phyloP scores from a whole-genome alignment of 2,888 invertebrate species.

The Physocephala rufipes region DNA sequence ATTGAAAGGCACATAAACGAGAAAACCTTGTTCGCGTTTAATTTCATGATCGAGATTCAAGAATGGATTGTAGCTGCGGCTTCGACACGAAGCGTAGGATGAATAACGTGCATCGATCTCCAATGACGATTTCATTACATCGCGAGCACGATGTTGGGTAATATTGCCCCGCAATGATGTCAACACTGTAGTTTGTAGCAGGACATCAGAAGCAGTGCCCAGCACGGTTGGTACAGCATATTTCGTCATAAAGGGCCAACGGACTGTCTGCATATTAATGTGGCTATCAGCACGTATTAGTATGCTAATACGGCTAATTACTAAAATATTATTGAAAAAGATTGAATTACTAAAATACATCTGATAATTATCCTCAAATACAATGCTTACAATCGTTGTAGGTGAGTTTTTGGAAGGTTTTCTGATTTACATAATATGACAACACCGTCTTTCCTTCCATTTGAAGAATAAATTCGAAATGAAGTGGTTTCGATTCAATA shows the following conservation, averaged over 20 bases:
- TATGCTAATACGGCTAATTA: slow-evolving; percentile 69
- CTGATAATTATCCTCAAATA: no score
- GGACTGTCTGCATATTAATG: slow-evolving; percentile 70
- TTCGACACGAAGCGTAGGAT: slow-evolving; percentile 67
- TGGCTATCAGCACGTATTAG: slow-evolving; percentile 71
- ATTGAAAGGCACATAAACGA: slow-evolving; percentile 74
- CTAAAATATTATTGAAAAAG: slow-evolving; percentile 63
- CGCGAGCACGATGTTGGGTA: slow-evolving; percentile 69
- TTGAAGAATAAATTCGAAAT: slow-evolving; percentile 74
- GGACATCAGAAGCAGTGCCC: slow-evolving; percentile 68
- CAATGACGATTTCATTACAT: slow-evolving; percentile 70
- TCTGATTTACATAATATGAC: slow-evolving; percentile 74
- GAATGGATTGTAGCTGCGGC: slow-evolving; percentile 71
- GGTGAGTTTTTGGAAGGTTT: slow-evolving; percentile 71
- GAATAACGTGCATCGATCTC: slow-evolving; percentile 73
- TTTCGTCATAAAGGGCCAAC: slow-evolving; percentile 69
- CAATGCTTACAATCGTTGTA: slow-evolving; percentile 70
- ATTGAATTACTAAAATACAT: not conserved
- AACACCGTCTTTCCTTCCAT: slow-evolving; percentile 75
- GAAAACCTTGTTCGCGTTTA: slow-evolving; percentile 74
- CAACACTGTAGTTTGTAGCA: slow-evolving; percentile 67
- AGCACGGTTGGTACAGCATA: slow-evolving; percentile 69
- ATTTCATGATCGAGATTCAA: slow-evolving; percentile 73
- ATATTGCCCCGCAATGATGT: slow-evolving; percentile 77
- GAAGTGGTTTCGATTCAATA: slow-evolving; percentile 68